These are phyloP conservation scores for Callinectes sapidus DNA, from an alignment of 2,888 invertebrate species.

Conservation along the genomic window DNA sequence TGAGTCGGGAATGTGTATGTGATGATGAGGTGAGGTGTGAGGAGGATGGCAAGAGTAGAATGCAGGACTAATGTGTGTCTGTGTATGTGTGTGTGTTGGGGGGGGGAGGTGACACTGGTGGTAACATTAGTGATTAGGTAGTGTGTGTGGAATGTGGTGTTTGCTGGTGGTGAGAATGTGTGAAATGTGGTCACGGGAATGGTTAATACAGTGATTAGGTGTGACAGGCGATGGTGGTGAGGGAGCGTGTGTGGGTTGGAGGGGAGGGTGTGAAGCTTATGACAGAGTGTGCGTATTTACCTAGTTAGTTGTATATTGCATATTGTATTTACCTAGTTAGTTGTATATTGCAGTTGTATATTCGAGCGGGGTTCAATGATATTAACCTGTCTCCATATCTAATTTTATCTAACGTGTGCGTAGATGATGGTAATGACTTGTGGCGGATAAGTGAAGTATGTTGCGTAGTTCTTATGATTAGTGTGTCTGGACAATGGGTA, in stretches of 20 bases:
- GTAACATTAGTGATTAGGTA: neutral
- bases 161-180: neutral
- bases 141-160: neutral
- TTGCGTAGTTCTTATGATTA: neutral
- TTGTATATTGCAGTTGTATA: too few relatives aligned
- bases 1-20: constrained; percentile 75
- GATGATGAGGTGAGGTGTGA: neutral
- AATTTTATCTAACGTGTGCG: too few relatives aligned
- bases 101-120: neutral
- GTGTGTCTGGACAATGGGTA: too few relatives aligned
- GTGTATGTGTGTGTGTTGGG: too few relatives aligned
- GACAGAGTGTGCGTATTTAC: too few relatives aligned
- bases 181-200: neutral
- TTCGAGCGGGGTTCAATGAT: too few relatives aligned
- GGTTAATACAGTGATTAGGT: neutral
- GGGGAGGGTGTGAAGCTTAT: too few relatives aligned
- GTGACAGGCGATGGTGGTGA: too few relatives aligned
- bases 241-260: too few relatives aligned
- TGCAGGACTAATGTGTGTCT: neutral
- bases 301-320: too few relatives aligned
- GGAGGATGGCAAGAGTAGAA: neutral
- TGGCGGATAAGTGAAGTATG: neutral
- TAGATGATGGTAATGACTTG: neutral
- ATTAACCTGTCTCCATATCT: too few relatives aligned
- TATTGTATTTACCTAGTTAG: too few relatives aligned